Evolutionary conservation across 2,797 vertebrate species (phyloP), one percentile per base, ranked within the genome.

Genomic region (Notoglanidium macrostoma): DNA sequence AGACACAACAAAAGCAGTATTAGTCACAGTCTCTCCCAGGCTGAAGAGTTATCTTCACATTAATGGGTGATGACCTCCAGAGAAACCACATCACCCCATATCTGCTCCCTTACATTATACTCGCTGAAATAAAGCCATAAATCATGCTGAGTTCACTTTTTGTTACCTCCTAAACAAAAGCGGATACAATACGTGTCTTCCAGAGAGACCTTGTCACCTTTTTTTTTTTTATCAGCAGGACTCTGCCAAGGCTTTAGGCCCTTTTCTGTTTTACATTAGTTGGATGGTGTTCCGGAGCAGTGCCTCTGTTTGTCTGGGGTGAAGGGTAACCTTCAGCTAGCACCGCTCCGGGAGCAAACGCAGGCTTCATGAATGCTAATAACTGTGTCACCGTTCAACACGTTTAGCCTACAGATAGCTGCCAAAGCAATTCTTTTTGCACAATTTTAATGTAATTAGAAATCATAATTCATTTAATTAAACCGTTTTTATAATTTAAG

Each of bases 11-110:
- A 83, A 83, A 89, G 90, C 91, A 88, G 93, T 94, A 94, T 94
- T 94, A 95, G 94, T 95, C 94, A 94, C 94, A 94, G 95, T 95
- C 94, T 94, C 91, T 91, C 88, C 92, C 85, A 67, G 92, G 90
- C 90, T 93, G n/a, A 93, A 89, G 92, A 92, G 92, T 81, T 85
- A 86, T 61, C 88, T 91, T 93, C 87, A 92, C 92, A 93, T 93
- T 91, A 91, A 92, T 93, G 93, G 90, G 92, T 94, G 90, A 92
- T 92, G 91, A 91, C 91, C 88, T 92, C 93, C 93, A 93, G 94
- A 94, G 93, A 93, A 92, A 93, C 95, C 94, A 89, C 94, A 94
- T 94, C 89, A 92, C 77, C 80, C 89, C 87, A 93, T 94, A 88
- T 89, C 84, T 17, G 46, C 79, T 55, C 29, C 12, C 57, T 85